Conservation (phyloP, 2,113 vertebrate genomes). For the Microcebus lehilahytsara region DNA sequence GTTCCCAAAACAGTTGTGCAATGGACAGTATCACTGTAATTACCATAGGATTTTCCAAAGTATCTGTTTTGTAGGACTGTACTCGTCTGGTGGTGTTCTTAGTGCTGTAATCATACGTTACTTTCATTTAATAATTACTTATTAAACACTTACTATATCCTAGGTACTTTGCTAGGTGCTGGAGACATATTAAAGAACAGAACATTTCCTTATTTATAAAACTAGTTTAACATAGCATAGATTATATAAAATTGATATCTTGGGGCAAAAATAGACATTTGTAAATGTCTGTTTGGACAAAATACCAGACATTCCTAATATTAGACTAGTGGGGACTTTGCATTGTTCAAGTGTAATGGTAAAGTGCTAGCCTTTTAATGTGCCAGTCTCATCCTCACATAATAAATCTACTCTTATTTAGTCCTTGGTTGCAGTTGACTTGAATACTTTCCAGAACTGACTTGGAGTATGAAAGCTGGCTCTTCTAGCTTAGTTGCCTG, state of each 20-base stretch:
- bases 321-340: not conserved
- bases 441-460: constrained; percentile 28
- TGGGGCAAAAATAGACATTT: not conserved
- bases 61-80: not conserved
- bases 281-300: not conserved
- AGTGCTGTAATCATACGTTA: not conserved
- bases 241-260: constrained; percentile 25
- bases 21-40: not conserved
- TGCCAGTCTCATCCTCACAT: not conserved
- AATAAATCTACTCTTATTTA: constrained; percentile 18
- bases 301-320: not conserved
- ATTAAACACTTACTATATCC: not conserved
- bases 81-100: not conserved
- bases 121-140: constrained; percentile 51
- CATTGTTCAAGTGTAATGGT: not conserved
- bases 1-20: not conserved
- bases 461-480: constrained; percentile 27
- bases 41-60: not conserved
- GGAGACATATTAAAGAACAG: not conserved
- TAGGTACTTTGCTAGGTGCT: not conserved
- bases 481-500: constrained; percentile 9
- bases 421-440: constrained; percentile 31
- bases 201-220: constrained; percentile 45
- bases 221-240: not conserved
- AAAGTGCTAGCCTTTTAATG: not conserved